These are phyloP conservation scores for Phymastichus coffea DNA, from an alignment of 1,140 invertebrate species.

Conservation along the genomic window DNA sequence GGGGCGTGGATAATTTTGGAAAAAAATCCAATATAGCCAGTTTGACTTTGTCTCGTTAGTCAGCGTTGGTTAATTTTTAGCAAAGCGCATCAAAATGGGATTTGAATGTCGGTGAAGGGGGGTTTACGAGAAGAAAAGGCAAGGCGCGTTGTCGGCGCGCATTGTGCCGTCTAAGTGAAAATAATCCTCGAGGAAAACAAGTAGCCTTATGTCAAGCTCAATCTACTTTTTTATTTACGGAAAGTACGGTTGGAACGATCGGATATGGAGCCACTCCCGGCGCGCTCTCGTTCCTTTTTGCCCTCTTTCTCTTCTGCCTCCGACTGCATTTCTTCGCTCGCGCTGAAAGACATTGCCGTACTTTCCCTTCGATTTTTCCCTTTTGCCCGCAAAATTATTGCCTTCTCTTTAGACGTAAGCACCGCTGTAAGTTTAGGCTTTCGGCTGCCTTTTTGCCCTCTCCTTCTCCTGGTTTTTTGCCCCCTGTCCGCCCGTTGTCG, in stretches of 20 bases:
- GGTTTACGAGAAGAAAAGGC: too few relatives aligned
- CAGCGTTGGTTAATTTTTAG: too few relatives aligned
- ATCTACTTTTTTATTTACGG: slow-evolving; percentile 3
- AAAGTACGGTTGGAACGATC: slow-evolving; percentile 3
- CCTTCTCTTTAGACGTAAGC: slow-evolving; percentile 17
- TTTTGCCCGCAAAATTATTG: background rate
- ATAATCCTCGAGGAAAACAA: background rate
- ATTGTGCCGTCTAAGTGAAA: too few relatives aligned
- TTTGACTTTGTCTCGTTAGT: too few relatives aligned
- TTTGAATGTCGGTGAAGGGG: too few relatives aligned
- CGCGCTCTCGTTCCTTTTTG: slow-evolving; percentile 1
- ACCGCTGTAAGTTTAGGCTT: slow-evolving; percentile 17
- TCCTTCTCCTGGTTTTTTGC: background rate
- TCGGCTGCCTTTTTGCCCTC: background rate
- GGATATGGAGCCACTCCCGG: background rate
- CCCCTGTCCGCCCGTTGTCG: background rate
- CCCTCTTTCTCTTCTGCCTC: background rate
- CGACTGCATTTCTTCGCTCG: background rate
- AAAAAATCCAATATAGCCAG: too few relatives aligned
- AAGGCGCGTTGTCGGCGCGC: too few relatives aligned
- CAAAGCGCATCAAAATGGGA: too few relatives aligned
- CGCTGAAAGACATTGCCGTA: slow-evolving; percentile 17
- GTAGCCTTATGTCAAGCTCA: background rate
- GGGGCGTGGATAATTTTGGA: too few relatives aligned
- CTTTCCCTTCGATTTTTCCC: slow-evolving; percentile 13